These are phyloP conservation scores for Ostrea denselamellosa DNA, from an alignment of 1,140 invertebrate species.

Conservation along the genomic window DNA sequence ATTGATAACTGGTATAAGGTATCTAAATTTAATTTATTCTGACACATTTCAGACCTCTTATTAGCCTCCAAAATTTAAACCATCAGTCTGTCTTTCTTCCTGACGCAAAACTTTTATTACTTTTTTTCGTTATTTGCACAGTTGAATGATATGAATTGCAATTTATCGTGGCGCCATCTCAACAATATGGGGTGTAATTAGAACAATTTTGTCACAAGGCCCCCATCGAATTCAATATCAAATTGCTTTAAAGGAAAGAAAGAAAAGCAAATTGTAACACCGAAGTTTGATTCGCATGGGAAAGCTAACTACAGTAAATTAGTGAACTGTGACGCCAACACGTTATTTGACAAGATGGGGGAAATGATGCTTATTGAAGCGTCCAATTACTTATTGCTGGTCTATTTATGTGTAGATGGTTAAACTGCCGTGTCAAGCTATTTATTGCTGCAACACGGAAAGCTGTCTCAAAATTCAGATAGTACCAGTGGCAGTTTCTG, in stretches of 20 bases:
- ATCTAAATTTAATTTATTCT: constrained; percentile 16
- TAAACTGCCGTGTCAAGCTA: constrained; percentile 24
- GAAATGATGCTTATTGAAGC: constrained; percentile 39
- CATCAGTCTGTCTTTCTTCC: not conserved
- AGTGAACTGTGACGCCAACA: constrained; percentile 25
- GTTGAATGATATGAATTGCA: constrained; percentile 24
- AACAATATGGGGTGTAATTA: constrained; percentile 32
- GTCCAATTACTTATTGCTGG: constrained; percentile 32
- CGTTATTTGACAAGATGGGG: constrained; percentile 37
- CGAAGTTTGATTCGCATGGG: not conserved
- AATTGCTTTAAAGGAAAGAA: constrained; percentile 12
- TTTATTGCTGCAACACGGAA: constrained; percentile 33
- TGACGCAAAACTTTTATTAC: constrained; percentile 37
- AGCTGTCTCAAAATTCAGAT: not conserved
- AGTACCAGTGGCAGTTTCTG: not conserved
- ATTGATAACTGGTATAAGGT: not conserved
- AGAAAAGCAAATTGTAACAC: constrained; percentile 1
- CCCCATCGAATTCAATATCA: constrained; percentile 19
- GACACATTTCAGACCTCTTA: constrained; percentile 30
- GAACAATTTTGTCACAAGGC: constrained; percentile 39
- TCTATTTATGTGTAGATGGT: constrained; percentile 18
- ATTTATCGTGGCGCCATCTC: constrained; percentile 29
- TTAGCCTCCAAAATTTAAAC: not conserved
- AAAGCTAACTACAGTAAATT: constrained; percentile 32
- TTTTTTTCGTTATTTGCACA: constrained; percentile 26